These are phyloP conservation scores for Orthonyx spaldingii DNA, from an alignment of 2,113 vertebrate genomes.

Conservation along the genomic window DNA sequence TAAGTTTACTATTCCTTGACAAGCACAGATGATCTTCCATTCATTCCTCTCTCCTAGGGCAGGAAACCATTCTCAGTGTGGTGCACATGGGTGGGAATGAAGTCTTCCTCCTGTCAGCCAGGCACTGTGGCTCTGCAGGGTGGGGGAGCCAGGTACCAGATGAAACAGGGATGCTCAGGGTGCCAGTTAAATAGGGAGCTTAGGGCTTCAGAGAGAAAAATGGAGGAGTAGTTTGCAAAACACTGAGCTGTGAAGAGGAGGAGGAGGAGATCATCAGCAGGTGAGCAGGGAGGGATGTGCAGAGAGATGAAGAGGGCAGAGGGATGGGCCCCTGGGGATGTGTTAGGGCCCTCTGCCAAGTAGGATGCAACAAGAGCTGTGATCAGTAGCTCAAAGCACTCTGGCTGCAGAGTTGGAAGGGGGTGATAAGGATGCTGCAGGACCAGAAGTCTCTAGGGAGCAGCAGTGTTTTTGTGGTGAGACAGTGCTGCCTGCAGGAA, in stretches of 20 bases:
- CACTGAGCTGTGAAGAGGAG: not conserved
- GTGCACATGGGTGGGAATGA: not conserved
- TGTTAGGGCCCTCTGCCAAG: not conserved
- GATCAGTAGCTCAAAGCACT: not conserved
- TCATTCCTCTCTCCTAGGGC: constrained; percentile 28
- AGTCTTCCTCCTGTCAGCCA: constrained; percentile 5
- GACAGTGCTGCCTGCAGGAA: not conserved
- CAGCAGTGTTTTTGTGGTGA: not conserved
- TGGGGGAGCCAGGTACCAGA: not conserved
- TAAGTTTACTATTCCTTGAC: constrained; percentile 56
- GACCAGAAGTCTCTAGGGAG: not conserved
- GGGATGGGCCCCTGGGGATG: not conserved
- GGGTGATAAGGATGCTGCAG: not conserved
- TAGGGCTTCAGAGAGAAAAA: not conserved
- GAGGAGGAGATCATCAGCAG: not conserved
- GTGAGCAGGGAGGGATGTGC: not conserved
- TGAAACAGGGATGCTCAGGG: not conserved
- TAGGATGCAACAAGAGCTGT: not conserved
- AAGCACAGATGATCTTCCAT: constrained; percentile 42
- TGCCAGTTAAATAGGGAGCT: not conserved
- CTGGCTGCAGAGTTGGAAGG: not conserved
- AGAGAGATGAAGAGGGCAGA: not conserved
- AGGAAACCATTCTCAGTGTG: not conserved
- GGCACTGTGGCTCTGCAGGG: not conserved
- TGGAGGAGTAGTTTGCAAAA: not conserved